These are phyloP conservation scores for Centropristis striata DNA, from an alignment of 2,113 vertebrate genomes.

Conservation along the genomic window DNA sequence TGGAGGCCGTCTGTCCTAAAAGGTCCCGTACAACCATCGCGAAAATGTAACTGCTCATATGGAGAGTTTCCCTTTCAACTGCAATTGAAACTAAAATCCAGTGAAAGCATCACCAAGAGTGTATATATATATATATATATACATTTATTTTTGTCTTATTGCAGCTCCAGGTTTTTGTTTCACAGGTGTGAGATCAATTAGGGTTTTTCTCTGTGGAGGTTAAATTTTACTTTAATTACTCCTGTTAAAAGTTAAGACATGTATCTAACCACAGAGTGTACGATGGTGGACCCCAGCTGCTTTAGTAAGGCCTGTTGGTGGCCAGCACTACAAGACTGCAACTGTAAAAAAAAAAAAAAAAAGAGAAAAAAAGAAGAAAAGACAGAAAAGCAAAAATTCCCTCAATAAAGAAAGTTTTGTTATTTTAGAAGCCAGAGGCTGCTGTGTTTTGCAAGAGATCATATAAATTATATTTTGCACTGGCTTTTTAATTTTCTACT, in stretches of 20 bases:
- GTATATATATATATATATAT: background rate
- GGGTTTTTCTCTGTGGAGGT: conserved; percentile 16
- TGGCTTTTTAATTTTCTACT: background rate
- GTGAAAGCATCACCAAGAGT: conserved; percentile 29
- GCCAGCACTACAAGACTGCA: background rate
- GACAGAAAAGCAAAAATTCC: background rate
- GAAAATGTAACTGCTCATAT: background rate
- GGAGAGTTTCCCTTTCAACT: background rate
- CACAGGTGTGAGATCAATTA: conserved; percentile 26
- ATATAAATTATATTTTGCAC: conserved; percentile 3
- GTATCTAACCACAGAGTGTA: background rate
- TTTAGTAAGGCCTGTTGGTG: background rate
- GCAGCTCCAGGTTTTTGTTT: conserved; percentile 47
- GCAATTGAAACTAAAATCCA: conserved; percentile 21
- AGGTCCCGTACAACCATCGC: conserved; percentile 6
- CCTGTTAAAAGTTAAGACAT: conserved; percentile 6
- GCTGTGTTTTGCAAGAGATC: background rate
- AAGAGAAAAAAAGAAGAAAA: background rate
- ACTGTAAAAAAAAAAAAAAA: background rate
- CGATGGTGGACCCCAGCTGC: conserved; percentile 9
- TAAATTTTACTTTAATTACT: conserved; percentile 3
- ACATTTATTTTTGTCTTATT: conserved; percentile 46
- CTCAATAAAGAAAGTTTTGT: background rate
- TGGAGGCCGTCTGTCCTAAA: conserved; percentile 5
- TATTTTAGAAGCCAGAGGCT: background rate